Evolutionary conservation across 1,140 invertebrate species (phyloP).

Genomic region (Drosophila eugracilis): DNA sequence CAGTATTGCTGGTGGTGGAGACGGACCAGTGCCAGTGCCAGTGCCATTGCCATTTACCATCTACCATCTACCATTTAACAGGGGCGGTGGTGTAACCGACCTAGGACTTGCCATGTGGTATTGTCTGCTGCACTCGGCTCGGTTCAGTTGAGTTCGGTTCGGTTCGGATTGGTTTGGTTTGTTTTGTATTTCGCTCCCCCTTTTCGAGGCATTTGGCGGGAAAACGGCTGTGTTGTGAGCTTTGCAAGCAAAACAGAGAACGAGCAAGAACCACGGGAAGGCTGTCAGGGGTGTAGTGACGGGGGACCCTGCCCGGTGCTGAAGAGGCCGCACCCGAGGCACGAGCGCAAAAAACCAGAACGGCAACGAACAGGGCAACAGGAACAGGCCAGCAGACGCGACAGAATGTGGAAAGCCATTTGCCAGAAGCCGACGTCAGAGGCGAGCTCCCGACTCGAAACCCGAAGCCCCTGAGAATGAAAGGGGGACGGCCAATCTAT

Average conservation of each 20-base stretch:
- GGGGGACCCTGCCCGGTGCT: background rate
- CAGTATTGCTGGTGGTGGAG: slow-evolving; percentile 21
- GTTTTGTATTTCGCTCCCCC: slow-evolving; percentile 38
- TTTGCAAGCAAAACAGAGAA: slow-evolving; percentile 72
- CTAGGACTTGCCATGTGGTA: slow-evolving; percentile 82
- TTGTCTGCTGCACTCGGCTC: slow-evolving; percentile 65
- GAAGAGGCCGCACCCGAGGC: slow-evolving; percentile 54
- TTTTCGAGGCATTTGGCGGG: slow-evolving; percentile 69
- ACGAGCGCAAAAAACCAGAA: slow-evolving; percentile 68
- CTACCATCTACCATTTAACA: background rate
- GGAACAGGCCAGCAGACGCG: slow-evolving; percentile 53
- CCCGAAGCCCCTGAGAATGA: slow-evolving; percentile 23
- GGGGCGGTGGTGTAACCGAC: slow-evolving; percentile 73
- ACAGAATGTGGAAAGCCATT: slow-evolving; percentile 29
- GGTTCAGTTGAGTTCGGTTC: slow-evolving; percentile 18
- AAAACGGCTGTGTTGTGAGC: slow-evolving; percentile 58
- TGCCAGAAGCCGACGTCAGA: slow-evolving; percentile 44
- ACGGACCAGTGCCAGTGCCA: slow-evolving; percentile 29
- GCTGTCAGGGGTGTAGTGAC: background rate
- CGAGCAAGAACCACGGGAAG: slow-evolving; percentile 22
- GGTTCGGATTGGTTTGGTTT: slow-evolving; percentile 19
- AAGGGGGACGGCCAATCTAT: background rate
- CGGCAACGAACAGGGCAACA: slow-evolving; percentile 69
- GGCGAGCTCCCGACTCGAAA: slow-evolving; percentile 29
- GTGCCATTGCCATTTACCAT: background rate